phyloP scores from a whole-genome alignment of 1,140 invertebrate species.

The Radopholus similis region DNA sequence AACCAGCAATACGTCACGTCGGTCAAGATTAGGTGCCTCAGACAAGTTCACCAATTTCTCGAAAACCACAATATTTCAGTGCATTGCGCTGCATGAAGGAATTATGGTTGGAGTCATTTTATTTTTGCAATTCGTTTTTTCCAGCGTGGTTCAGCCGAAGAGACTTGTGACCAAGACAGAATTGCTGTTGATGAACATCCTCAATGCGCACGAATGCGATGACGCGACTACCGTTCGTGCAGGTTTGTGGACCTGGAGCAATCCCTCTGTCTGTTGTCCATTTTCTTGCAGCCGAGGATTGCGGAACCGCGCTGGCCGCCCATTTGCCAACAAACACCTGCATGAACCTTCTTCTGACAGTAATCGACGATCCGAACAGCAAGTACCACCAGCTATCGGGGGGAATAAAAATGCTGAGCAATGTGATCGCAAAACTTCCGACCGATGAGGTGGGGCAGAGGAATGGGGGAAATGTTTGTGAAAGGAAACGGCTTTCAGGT shows the following conservation, averaged over 20 bases:
- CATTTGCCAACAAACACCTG: conserved; percentile 71
- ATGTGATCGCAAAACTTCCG: conserved; percentile 73
- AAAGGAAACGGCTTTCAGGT: conserved; percentile 53
- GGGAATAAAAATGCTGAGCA: conserved; percentile 85
- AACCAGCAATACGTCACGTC: too few species aligned
- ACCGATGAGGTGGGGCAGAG: conserved; percentile 64
- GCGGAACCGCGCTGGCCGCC: conserved; percentile 71
- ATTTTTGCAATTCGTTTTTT: conserved; percentile 13
- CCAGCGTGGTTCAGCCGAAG: conserved; percentile 67
- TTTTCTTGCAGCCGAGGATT: conserved; percentile 65
- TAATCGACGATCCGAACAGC: conserved; percentile 72
- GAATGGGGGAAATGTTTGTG: background rate
- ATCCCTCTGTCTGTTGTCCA: background rate
- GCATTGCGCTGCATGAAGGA: too few species aligned
- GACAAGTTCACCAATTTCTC: too few species aligned
- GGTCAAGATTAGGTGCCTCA: too few species aligned
- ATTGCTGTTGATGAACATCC: conserved; percentile 78
- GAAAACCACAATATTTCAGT: too few species aligned
- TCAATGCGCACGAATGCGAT: conserved; percentile 75
- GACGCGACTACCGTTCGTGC: conserved; percentile 69
- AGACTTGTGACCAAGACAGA: conserved; percentile 81
- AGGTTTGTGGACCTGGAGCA: background rate
- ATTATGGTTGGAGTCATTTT: too few species aligned
- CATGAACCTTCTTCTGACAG: conserved; percentile 71
- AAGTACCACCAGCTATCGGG: conserved; percentile 80